Percentiles rank a stretch among this genome's conserved stretches.
These are phyloP conservation scores for Muscidifurax raptorellus DNA, from an alignment of 1,140 invertebrate species.

Conservation along the genomic window DNA sequence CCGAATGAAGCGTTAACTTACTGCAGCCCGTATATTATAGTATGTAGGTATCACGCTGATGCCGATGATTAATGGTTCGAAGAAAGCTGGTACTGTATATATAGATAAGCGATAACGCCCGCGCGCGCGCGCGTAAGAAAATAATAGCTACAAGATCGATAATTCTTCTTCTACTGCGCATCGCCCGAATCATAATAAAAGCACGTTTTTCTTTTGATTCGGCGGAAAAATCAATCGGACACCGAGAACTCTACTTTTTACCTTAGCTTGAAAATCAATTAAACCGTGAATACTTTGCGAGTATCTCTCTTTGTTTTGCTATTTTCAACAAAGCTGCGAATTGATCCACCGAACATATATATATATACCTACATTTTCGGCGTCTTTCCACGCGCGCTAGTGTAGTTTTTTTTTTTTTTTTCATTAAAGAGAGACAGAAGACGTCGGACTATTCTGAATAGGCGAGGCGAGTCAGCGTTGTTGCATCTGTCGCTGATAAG, in stretches of 20 bases:
- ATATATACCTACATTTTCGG: no score
- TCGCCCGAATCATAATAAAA: no score
- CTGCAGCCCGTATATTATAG: no score
- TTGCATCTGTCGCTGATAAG: constrained; percentile 32
- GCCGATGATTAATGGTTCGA: neutral
- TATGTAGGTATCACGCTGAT: no score
- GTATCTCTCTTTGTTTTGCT: no score
- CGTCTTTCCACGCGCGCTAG: neutral
- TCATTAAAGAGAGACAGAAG: neutral
- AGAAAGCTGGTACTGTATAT: neutral
- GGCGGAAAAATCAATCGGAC: neutral
- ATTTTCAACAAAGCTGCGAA: no score
- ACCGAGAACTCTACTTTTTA: no score
- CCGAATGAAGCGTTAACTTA: neutral
- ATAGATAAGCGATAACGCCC: neutral
- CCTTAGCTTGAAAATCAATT: no score
- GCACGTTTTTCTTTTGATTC: neutral
- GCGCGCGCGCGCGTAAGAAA: neutral
- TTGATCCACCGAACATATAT: no score
- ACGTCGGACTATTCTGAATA: neutral
- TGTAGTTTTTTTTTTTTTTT: neutral
- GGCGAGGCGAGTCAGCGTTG: neutral
- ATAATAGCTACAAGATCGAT: neutral
- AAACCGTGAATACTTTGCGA: no score
- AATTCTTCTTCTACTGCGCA: no score